Base-by-base conservation (phyloP, 1,140 invertebrate genomes). In the Drosophila seguyi region DNA sequence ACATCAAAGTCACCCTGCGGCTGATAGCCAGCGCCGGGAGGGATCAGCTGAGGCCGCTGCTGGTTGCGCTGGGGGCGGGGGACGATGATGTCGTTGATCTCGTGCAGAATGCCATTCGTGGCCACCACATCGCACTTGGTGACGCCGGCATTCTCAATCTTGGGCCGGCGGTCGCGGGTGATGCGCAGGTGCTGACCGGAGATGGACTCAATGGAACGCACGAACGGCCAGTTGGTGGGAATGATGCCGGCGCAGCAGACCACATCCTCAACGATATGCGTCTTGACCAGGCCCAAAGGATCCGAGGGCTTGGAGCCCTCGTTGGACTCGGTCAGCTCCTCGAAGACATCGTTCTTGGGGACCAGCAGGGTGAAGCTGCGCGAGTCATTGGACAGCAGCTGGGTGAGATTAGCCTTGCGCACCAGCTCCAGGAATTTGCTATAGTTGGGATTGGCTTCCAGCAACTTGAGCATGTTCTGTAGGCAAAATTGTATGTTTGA, bases 321-420 rank as follows among this genome's bases (percentile, higher is more conserved):
- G 18, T 77, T 80, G 27, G 93, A 91, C n/a, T 92, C 91, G 47
- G 25, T 66, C 14, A 94, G 72, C 75, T 93, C 93, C 10, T 93
- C 92, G 75, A 96, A 95, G 36, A 95, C 95, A 76, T 95, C 94
- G 80, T 96, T 95, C 11, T 94, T 94, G 5, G 95, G 95, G 14
- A 95, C 95, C 31, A 96, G 86, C 5, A 96, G 88, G 0, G 95
- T 96, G 14, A 93, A 86, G 25, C 79, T 87, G 4, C 77, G 77
- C 1, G 78, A 75, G 7, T 84, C 71, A 52, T 93, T 92, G 20
- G 88, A 52, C 34, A 93, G 59, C 36, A 92, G 36, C 18, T 81
- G 73, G 18, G 91, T 93, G 22, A 93, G 63, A 74, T 93, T 93
- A 10, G 92, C 91, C 53, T 82, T 74, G 34, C 83, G 84, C 7